Evolutionary conservation across 2,797 vertebrate genomes (phyloP).

Genomic region (Brachyrhaphis roseni): DNA sequence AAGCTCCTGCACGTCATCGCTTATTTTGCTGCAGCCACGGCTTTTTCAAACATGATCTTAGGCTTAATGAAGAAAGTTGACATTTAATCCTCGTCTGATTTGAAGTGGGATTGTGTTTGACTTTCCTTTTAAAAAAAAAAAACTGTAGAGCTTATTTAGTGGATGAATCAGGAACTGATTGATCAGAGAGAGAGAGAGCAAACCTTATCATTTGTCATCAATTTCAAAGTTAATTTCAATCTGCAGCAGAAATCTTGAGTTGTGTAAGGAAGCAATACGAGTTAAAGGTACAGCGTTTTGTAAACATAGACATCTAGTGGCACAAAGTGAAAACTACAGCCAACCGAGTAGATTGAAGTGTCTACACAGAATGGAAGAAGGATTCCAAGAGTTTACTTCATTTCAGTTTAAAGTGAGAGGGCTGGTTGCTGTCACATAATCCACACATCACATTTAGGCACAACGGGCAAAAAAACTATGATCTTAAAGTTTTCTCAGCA

Average conservation of each 20-base stretch:
- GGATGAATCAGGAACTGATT: neutral
- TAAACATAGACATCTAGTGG: slow-evolving; percentile 2
- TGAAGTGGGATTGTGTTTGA: neutral
- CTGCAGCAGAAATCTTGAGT: neutral
- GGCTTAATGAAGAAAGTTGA: neutral
- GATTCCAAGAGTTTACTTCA: neutral
- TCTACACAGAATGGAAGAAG: neutral
- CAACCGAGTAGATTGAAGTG: neutral
- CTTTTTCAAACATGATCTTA: neutral
- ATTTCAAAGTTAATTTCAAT: neutral
- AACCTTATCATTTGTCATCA: neutral
- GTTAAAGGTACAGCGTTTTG: neutral
- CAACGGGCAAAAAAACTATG: neutral
- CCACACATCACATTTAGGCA: neutral
- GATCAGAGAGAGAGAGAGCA: neutral
- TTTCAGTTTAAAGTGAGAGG: neutral
- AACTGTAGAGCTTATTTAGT: neutral
- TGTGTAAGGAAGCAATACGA: neutral
- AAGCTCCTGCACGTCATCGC: neutral
- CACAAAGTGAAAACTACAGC: slow-evolving; percentile 1
- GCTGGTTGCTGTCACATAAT: neutral
- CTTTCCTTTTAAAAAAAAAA: neutral
- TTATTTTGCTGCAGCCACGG: neutral
- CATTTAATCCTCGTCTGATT: neutral
- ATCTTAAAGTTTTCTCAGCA: neutral